Evolutionary conservation across 2,888 invertebrate species (phyloP), one percentile per base, ranked within the genome.

Genomic region (Agrenia bidenticulata): DNA sequence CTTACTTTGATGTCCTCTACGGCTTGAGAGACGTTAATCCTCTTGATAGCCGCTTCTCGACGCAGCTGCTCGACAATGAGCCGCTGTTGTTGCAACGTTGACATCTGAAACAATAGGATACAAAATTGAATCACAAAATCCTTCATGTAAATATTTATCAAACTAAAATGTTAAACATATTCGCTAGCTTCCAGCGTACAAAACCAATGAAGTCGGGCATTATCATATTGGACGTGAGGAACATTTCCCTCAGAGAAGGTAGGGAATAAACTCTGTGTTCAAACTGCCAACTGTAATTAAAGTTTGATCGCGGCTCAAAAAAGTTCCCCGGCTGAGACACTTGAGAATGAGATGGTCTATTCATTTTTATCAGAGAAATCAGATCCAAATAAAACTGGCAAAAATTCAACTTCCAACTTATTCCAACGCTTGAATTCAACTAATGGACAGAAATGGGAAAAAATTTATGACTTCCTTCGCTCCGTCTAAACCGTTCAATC

Each of bases 61-160:
- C 94, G 86, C 73, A 96, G 84, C 83, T 96, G 96, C 80, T 95
- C 94, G 66, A 94, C 94, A 75, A 94, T 87, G 82, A 90, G 88
- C 77, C 92, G 87, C 84, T 95, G 95, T 84, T 95, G 94, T 82
- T 94, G 94, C 79, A 95, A 84, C 81, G 89, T 92, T 77, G 92
- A 90, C 85, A 93, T 91, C 88, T 76, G 65, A 27, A 73, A 74
- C 41, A n/a, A n/a, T n/a, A n/a, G 45, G 4, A 45, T 45, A 9
- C 32, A 32, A 32, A 45, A 45, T 39, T 39, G 9, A 15, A 9
- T 39, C 15, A 15, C 9, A 39, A 9, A 11, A 39, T 39, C 9
- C 15, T 39, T 11, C 15, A 9, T 39, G 9, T 39, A 39, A 15
- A 39, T 9, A 39, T 15, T 39, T 39, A 39, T 9, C 9, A 11